phyloP scores from a whole-genome alignment of 2,797 vertebrate genomes.

The Ciconia nigra region DNA sequence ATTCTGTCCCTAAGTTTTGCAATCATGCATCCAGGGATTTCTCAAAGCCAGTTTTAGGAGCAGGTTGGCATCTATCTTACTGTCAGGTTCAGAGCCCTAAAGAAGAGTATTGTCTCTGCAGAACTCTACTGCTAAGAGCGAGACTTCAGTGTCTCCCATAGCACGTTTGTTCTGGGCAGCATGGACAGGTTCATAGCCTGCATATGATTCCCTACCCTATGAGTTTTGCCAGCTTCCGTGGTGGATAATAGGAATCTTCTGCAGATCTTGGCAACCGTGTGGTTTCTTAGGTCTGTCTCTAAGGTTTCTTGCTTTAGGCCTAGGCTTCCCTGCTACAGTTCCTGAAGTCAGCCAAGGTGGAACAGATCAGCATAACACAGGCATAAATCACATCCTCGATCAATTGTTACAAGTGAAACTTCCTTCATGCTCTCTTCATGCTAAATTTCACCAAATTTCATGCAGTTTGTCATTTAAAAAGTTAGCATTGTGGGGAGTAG shows the following conservation, averaged over 20 bases:
- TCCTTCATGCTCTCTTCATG: not conserved
- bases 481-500: not conserved
- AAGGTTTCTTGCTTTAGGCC: not conserved
- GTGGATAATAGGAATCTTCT: not conserved
- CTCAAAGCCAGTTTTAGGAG: not conserved
- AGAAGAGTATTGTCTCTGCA: not conserved
- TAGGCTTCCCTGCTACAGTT: not conserved
- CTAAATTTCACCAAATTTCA: not conserved
- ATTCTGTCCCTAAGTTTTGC: not conserved
- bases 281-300: not conserved
- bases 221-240: not conserved
- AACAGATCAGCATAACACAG: rapidly evolving
- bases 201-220: not conserved
- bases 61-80: not conserved
- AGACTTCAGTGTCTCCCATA: not conserved
- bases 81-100: not conserved
- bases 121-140: not conserved
- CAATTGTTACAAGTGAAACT: not conserved
- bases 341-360: not conserved
- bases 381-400: not conserved
- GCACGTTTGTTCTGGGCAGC: not conserved
- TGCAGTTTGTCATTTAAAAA: not conserved
- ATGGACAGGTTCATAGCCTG: not conserved
- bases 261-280: not conserved
- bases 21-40: not conserved